Base-by-base conservation (phyloP, 1,140 invertebrate genomes). In the Wiebesia pumilae region DNA sequence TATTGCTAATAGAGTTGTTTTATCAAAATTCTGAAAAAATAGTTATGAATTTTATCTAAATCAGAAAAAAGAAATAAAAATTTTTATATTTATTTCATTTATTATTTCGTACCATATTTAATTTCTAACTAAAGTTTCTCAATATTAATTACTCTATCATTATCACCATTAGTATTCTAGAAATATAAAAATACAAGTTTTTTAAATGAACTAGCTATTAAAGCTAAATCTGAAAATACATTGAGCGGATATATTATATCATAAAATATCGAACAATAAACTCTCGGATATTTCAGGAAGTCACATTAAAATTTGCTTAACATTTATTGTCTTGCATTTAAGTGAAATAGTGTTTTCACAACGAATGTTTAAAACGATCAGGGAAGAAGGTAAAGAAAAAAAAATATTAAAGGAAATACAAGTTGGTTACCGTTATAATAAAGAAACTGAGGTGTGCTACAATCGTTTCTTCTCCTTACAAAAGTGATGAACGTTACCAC, bases 401-500 rank as follows among this genome's bases (percentile, higher is more conserved):
- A 51, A 47, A 47, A 73, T 14, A 14, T 19, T 40, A 73, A 83
- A 83, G 43, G 30, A 58, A 58, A 47, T 73, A 40, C 19, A 73
- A 73, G 71, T 19, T 10, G 16, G 77, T 79, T 54, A 79, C 19
- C 30, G 75, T 51, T 43, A 40, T 82, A 82, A 82, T 71, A 82
- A 82, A 82, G 21, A 47, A 33, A 12, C 43, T 21, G 40, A 81
- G 71, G 35, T 27, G 51, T 27, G 33, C 19, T 27, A 30, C 58
- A 81, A 62, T 83, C 71, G 51, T 43, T 38, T 35, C 10, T 4
- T 30, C 0, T 21, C 30, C 40, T 54, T 79, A 47, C 69, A 84
- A 84, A 84, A 58, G 58, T 83, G 67, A 83, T 83, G 67, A 71
- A 83, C 65, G 75, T 84, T 84, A 67, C 38, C 40, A 24, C 43